Evolutionary conservation across 2,113 vertebrate species (phyloP), one percentile per base, ranked within the genome.

Genomic region (Alosa alosa): DNA sequence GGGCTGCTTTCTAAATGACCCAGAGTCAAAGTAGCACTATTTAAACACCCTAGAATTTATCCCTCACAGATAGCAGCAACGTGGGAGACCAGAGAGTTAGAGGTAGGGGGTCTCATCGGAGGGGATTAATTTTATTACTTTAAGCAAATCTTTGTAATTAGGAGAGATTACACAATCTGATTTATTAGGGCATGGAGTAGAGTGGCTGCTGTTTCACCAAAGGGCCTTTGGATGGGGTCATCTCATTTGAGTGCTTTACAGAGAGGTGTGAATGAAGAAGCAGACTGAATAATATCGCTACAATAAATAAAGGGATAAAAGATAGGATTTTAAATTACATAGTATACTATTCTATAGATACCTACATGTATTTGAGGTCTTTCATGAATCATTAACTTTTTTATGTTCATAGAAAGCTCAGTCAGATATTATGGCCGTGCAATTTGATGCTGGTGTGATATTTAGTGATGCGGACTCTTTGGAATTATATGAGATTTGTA

Each of bases 111-210:
- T 94, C 93, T 91, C 52, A 91, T 89, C 90, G 85, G 93, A 89
- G 89, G 86, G 89, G 95, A 95, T 95, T 95, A 93, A 93, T 94
- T 94, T 93, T 95, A 94, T 92, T 93, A 93, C 92, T 92, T 90
- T 89, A 89, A 93, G 92, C 91, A 94, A 94, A 95, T 94, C 94
- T 94, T 89, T 92, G 93, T 93, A 95, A 95, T 95, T 94, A 94
- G 89, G 83, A 86, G 93, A 94, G 94, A 95, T 95, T 95, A 94
- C 92, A 92, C 92, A 90, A 91, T 92, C 88, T 86, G 94, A 93
- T 93, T 94, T 91, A 93, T 90, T 83, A 89, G 87, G 88, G 89
- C 90, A 72, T 89, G 90, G 92, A 91, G 91, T 88, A 86, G 87
- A 90, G 68, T 89, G 90, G 86, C 88, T 91, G 89, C 84, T 86